These are phyloP conservation scores for Pandemis cinnamomeana DNA, from an alignment of 2,888 invertebrate genomes.

Conservation along the genomic window DNA sequence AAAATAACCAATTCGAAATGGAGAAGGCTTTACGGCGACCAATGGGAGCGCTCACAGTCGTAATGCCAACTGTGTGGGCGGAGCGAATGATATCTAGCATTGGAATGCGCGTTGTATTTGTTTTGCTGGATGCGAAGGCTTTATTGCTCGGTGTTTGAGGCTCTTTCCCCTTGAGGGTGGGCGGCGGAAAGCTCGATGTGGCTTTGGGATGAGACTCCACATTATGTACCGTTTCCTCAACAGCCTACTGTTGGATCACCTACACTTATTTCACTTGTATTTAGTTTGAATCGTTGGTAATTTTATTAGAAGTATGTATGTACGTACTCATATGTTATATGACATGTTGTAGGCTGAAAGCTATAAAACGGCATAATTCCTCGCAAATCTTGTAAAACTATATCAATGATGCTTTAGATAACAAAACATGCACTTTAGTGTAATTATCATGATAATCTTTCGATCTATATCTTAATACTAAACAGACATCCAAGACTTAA, in stretches of 20 bases:
- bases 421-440: background rate
- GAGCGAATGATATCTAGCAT: constrained; percentile 85
- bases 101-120: constrained; percentile 84
- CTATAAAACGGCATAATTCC: background rate
- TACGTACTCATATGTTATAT: background rate
- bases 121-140: constrained; percentile 82
- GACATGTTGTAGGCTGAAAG: background rate
- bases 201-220: constrained; percentile 75
- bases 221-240: constrained; percentile 74
- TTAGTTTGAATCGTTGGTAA: background rate
- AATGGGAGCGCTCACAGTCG: constrained; percentile 81
- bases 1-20: constrained; percentile 84
- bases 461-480: background rate
- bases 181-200: constrained; percentile 78
- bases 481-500: constrained; percentile 55
- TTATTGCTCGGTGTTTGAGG: constrained; percentile 81
- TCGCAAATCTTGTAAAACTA: background rate
- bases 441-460: background rate
- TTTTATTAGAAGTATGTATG: background rate
- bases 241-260: constrained; percentile 63
- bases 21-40: constrained; percentile 82
- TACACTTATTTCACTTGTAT: constrained; percentile 47
- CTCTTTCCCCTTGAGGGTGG: constrained; percentile 80
- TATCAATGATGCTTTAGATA: background rate
- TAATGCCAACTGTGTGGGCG: constrained; percentile 84